These are phyloP conservation scores for Craterocephalus amniculus DNA, from an alignment of 2,797 vertebrate genomes.

Conservation along the genomic window DNA sequence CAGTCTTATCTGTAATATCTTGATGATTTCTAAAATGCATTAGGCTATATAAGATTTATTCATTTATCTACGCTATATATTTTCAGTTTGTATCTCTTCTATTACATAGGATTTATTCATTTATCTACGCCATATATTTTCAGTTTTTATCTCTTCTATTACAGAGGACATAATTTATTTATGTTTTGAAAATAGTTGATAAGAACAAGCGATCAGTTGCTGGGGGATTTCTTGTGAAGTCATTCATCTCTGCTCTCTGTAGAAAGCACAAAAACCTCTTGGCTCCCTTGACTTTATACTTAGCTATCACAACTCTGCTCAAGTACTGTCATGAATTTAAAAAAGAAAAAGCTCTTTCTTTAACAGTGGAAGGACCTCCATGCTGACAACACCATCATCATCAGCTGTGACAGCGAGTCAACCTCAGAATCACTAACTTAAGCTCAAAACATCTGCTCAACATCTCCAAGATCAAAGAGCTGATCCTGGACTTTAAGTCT, in stretches of 20 bases:
- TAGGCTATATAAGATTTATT: background rate
- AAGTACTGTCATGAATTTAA: constrained; percentile 20
- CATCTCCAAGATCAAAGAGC: no score
- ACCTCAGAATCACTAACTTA: no score
- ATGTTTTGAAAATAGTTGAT: constrained; percentile 48
- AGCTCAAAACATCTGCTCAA: no score
- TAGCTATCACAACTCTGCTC: constrained; percentile 20
- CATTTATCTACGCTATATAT: constrained; percentile 15
- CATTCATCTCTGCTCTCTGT: constrained; percentile 35
- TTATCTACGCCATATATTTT: constrained; percentile 17
- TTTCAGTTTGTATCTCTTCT: constrained; percentile 17
- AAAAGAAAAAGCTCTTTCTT: background rate
- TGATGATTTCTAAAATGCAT: background rate
- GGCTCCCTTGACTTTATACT: constrained; percentile 30
- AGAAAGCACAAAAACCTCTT: constrained; percentile 34
- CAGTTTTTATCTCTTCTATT: constrained; percentile 19
- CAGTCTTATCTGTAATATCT: background rate
- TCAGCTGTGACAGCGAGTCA: no score
- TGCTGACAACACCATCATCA: background rate
- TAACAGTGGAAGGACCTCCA: background rate
- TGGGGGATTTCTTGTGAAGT: constrained; percentile 34
- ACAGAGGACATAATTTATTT: constrained; percentile 17
- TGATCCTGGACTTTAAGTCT: no score
- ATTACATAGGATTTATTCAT: constrained; percentile 5
- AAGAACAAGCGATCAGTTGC: constrained; percentile 39